Evolutionary conservation across 2,797 vertebrate genomes (phyloP).

Genomic region (Sylvilagus floridanus): DNA sequence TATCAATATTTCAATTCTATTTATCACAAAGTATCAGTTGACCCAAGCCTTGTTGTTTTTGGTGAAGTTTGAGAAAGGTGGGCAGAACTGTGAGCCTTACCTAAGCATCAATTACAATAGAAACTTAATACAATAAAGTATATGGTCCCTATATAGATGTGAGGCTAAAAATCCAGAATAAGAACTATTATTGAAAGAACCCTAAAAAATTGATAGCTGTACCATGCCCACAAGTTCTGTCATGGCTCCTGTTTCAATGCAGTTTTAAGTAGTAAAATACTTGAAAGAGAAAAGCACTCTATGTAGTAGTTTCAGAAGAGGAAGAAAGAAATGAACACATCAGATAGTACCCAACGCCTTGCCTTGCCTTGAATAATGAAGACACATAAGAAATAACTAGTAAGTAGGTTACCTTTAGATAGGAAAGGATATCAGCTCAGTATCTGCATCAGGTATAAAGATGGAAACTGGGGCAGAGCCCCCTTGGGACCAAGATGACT

Average conservation of each 20-base stretch:
- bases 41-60: background rate
- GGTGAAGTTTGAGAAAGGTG: background rate
- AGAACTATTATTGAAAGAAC: background rate
- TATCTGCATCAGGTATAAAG: background rate
- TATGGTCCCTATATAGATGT: background rate
- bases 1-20: background rate
- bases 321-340: background rate
- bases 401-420: background rate
- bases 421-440: background rate
- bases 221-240: background rate
- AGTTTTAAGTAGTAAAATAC: background rate
- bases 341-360: accelerated
- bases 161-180: background rate
- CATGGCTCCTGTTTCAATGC: background rate
- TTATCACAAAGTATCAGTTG: background rate
- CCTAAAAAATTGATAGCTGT: background rate
- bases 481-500: background rate
- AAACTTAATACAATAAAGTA: background rate
- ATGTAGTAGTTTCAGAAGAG: background rate
- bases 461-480: background rate
- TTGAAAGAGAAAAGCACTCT: background rate
- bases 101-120: background rate
- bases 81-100: background rate
- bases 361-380: background rate
- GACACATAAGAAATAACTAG: background rate